Evolutionary conservation across 2,888 invertebrate species (phyloP).

Genomic region (Nomada fabriciana): DNA sequence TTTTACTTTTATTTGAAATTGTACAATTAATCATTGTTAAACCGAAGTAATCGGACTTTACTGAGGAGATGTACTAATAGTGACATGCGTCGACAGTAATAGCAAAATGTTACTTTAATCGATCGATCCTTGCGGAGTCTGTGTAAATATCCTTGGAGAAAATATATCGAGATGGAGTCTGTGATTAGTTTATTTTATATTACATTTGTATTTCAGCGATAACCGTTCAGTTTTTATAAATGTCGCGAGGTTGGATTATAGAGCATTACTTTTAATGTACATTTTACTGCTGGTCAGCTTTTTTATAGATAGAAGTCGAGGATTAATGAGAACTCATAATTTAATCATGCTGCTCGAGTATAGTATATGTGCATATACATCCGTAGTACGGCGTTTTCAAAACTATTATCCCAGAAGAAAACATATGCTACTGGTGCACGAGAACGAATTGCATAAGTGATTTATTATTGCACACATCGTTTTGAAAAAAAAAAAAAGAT

Average conservation of each 20-base stretch:
- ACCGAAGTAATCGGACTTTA: conserved; percentile 10
- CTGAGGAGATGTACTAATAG: conserved; percentile 6
- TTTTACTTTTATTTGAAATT: conserved; percentile 24
- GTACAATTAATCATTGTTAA: conserved; percentile 22
- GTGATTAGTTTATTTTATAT: conserved; percentile 61
- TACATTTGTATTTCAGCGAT: conserved; percentile 51
- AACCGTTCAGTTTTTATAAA: conserved; percentile 33
- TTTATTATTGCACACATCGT: not conserved
- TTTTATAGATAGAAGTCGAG: conserved; percentile 21
- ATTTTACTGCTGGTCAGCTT: conserved; percentile 50
- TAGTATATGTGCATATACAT: conserved; percentile 6
- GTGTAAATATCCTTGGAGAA: conserved; percentile 53
- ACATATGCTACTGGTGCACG: not conserved
- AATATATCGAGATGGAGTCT: conserved; percentile 48
- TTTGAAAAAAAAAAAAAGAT: not conserved
- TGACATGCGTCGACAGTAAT: conserved; percentile 11
- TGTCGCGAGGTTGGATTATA: conserved; percentile 29
- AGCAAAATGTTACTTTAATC: conserved; percentile 34
- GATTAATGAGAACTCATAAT: conserved; percentile 22
- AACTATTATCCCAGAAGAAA: conserved; percentile 18
- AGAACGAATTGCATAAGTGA: not conserved
- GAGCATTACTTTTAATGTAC: conserved; percentile 32
- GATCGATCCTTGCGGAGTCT: conserved; percentile 20
- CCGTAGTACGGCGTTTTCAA: conserved; percentile 23
- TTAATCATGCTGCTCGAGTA: conserved; percentile 25